These are phyloP conservation scores for Apostichopus japonicus DNA, from an alignment of 35 echinoderm and acorn worm species.

Conservation along the genomic window DNA sequence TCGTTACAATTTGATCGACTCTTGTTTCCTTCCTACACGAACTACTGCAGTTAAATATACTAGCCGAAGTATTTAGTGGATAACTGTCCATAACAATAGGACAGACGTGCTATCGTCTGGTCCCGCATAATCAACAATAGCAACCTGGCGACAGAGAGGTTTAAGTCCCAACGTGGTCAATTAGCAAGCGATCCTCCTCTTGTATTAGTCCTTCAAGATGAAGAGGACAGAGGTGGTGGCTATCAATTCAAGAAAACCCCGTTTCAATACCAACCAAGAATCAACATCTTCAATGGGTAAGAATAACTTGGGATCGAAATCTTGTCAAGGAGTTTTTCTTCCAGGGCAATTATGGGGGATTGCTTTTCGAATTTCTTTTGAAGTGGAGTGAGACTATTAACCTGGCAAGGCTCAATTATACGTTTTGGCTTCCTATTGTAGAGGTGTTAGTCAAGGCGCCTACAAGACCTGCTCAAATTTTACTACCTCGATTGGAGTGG, in stretches of 20 bases:
- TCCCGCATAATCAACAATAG: background rate
- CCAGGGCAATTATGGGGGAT: slow-evolving; percentile 51
- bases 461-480: slow-evolving; percentile 25
- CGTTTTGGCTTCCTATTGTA: slow-evolving; percentile 57
- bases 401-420: slow-evolving; percentile 37
- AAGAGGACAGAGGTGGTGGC: slow-evolving; percentile 18
- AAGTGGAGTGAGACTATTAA: slow-evolving; percentile 47
- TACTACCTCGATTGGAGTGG: slow-evolving; percentile 24
- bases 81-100: slow-evolving; percentile 29
- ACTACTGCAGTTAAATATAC: slow-evolving; percentile 18
- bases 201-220: background rate
- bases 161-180: slow-evolving; percentile 35
- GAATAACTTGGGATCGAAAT: slow-evolving; percentile 36
- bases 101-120: slow-evolving; percentile 17
- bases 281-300: slow-evolving; percentile 22
- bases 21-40: slow-evolving; percentile 6
- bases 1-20: slow-evolving; percentile 29
- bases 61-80: slow-evolving; percentile 16
- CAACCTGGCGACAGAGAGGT: slow-evolving; percentile 12
- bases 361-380: slow-evolving; percentile 45
- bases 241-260: slow-evolving; percentile 13
- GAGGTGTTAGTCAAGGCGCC: slow-evolving; percentile 54
- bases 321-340: slow-evolving; percentile 35
- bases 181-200: slow-evolving; percentile 35
- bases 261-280: slow-evolving; percentile 11